Percentiles rank a stretch among this genome's conserved stretches.
Conservation (phyloP, 1,140 invertebrate genomes). For the Nephotettix cincticeps region DNA sequence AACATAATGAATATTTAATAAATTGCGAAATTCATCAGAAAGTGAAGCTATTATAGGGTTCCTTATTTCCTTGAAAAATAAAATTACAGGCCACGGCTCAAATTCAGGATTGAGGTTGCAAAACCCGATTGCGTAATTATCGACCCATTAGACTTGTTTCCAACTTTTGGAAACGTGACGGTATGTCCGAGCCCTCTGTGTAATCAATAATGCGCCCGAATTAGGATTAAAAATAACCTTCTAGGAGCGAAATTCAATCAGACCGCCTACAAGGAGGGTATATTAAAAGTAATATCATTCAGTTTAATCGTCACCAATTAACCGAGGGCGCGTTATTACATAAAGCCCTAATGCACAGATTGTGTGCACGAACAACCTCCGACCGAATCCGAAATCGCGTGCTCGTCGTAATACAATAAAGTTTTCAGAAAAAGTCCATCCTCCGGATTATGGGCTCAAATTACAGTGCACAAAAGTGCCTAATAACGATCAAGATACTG, state of each 20-base stretch:
- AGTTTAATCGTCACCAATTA: not conserved
- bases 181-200: not conserved
- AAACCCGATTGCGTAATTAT: not conserved
- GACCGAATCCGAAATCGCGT: slow-evolving; percentile 6
- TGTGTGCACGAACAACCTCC: slow-evolving; percentile 1
- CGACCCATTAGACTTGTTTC: slow-evolving; percentile 5
- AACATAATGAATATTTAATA: no score
- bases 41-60: no score
- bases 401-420: slow-evolving; percentile 13
- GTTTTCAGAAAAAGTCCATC: slow-evolving; percentile 17
- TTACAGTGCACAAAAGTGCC: slow-evolving; percentile 24
- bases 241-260: slow-evolving; percentile 5
- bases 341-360: not conserved
- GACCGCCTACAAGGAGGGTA: not conserved
- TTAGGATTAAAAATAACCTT: not conserved
- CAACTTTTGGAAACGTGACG: slow-evolving; percentile 10
- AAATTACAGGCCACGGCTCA: slow-evolving; percentile 5
- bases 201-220: slow-evolving; percentile 2
- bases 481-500: slow-evolving; percentile 25
- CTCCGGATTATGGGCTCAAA: slow-evolving; percentile 23
- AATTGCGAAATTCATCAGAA: no score
- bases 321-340: no score
- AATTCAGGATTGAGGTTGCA: not conserved
- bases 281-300: slow-evolving; percentile 12
- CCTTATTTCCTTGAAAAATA: not conserved